Evolutionary conservation across 2,888 invertebrate species (phyloP).

Genomic region (Andrena chrysosceles): DNA sequence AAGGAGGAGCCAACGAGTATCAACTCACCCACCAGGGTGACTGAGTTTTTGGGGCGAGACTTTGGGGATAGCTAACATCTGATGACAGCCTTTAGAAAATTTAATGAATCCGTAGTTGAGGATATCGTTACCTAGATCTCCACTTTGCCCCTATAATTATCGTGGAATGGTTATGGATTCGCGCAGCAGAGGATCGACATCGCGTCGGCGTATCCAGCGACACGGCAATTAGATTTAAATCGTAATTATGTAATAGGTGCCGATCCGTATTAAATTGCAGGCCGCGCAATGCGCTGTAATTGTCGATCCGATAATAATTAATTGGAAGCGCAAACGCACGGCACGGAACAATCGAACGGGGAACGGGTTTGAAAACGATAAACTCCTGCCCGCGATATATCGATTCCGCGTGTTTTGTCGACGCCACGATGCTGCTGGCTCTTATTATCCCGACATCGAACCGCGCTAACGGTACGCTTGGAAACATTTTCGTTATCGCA

Average conservation of each 20-base stretch:
- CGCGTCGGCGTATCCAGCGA: background rate
- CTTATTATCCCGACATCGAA: constrained; percentile 10
- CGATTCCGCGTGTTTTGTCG: constrained; percentile 3
- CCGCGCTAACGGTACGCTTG: background rate
- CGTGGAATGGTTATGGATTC: constrained; percentile 31
- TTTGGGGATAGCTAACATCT: background rate
- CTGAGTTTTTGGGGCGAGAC: no score
- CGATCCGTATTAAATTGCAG: constrained; percentile 40
- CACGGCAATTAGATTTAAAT: constrained; percentile 50
- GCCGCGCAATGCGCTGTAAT: constrained; percentile 33
- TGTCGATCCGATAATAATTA: constrained; percentile 35
- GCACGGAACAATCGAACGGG: constrained; percentile 5
- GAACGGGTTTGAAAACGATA: constrained; percentile 14
- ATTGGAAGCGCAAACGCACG: constrained; percentile 18
- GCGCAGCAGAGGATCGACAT: background rate
- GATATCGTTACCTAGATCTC: no score
- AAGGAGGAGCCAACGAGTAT: background rate
- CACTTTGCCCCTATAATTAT: background rate
- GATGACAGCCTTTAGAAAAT: background rate
- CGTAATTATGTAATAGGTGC: constrained; percentile 38
- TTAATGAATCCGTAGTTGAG: no score
- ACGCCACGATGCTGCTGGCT: background rate
- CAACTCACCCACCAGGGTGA: no score
- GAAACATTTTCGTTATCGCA: constrained; percentile 20
- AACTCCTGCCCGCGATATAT: constrained; percentile 1